Evolutionary conservation across 92 coral and sea anemone species (phyloP), one percentile per base, ranked within the genome.

Genomic region (Palythoa grandis): DNA sequence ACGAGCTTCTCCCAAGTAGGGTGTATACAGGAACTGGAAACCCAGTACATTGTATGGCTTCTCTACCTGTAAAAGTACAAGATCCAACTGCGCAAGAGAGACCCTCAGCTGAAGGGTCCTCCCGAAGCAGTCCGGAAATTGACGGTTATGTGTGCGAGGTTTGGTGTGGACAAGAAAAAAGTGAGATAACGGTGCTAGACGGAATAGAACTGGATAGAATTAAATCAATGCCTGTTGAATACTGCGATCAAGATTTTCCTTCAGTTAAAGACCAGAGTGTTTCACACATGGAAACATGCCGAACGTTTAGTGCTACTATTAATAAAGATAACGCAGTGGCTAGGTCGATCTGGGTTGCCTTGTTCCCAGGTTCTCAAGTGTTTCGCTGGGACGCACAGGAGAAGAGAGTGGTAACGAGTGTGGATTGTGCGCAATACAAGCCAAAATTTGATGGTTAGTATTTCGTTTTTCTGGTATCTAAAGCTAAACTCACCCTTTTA

Each of bases 351-450:
- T 97, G 99, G 99, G 93, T 97, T 43, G 97, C 98, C 57, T 88
- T 97, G 86, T 97, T 86, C 76, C 99, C 99, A 38, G 99, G 98
- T n/a, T 92, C 98, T 4, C 93, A 98, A 53, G 99, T 97, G 67
- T 97, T 88, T 89, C 94, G 99, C 20, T 97, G 96, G 95, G 98
- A 97, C 54, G 99, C 99, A n/a, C 92, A 85, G 54, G 94, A 86
- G 83, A 97, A 93, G 84, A 91, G 92, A 65, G 95, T 95, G 56
- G 98, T 92, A 76, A 88, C 93, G 17, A 97, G 99, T 82, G 93
- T 95, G 20, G 98, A 97, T 88, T 97, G 99, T 76, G 91, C 98
- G 35, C 94, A 92, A 75, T 92, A 90, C 68, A 90, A 90, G 70
- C 99, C 99, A 25, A 93, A 89, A 75, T 91, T 92, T 83, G 99